Percentiles rank a stretch among this genome's conserved stretches.
Conservation (phyloP, 2,113 vertebrate species). For the Antechinus stuartii region DNA sequence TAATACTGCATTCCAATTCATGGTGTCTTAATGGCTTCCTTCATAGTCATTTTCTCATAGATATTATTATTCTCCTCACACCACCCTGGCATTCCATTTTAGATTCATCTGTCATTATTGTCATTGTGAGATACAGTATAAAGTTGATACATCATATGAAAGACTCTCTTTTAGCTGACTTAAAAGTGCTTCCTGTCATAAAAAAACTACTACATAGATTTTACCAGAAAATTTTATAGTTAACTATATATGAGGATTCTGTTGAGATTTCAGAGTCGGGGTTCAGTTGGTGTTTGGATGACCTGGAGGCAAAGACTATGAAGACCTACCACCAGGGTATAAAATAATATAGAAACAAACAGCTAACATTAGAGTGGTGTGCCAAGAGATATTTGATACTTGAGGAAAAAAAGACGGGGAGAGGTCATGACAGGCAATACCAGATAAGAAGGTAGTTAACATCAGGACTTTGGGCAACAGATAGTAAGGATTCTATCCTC, state of each 20-base stretch:
- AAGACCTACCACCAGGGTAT: neutral
- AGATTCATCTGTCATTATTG: neutral
- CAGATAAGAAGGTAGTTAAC: neutral
- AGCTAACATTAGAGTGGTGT: neutral
- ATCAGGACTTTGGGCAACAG: neutral
- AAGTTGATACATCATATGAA: neutral
- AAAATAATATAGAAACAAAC: neutral
- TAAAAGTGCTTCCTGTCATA: neutral
- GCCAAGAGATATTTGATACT: neutral
- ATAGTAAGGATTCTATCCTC: neutral
- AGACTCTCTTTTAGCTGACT: neutral
- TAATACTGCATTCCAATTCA: neutral
- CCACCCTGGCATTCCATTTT: neutral
- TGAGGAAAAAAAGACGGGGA: neutral
- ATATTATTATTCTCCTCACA: neutral
- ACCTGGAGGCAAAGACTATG: neutral
- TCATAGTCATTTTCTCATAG: neutral
- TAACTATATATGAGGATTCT: neutral
- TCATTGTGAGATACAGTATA: neutral
- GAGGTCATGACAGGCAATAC: neutral
- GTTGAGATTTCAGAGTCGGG: neutral
- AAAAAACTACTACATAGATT: neutral
- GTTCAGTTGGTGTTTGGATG: neutral
- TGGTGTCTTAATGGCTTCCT: neutral
- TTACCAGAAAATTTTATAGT: neutral